Conservation (phyloP, 2,888 invertebrate species). For the Acrobasis suavella region DNA sequence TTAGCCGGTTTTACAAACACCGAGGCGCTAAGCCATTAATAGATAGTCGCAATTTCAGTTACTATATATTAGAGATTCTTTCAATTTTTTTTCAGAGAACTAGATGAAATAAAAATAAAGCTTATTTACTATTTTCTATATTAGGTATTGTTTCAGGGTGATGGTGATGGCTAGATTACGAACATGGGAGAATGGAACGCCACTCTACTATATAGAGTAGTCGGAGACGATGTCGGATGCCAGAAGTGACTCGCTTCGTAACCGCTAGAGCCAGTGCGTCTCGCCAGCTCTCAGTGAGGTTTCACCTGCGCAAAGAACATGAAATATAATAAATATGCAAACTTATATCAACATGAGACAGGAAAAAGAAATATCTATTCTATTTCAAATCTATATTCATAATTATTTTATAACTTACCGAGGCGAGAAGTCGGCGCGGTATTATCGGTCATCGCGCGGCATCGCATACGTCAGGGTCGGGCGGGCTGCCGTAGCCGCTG, state of each 20-base stretch:
- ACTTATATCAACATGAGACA: no score
- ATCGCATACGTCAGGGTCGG: conserved; percentile 85
- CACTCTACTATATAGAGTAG: conserved; percentile 42
- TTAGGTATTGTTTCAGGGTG: conserved; percentile 43
- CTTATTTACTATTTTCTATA: conserved; percentile 36
- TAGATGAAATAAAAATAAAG: conserved; percentile 50
- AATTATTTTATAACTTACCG: conserved; percentile 47
- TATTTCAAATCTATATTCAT: no score
- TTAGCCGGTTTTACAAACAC: conserved; percentile 54
- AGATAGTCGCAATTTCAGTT: conserved; percentile 15
- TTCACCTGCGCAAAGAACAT: conserved; percentile 58
- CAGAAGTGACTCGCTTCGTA: conserved; percentile 39
- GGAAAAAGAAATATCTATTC: no score
- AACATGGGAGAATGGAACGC: conserved; percentile 39
- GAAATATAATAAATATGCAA: conserved; percentile 6
- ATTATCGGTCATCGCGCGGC: conserved; percentile 78
- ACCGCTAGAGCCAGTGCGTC: conserved; percentile 45
- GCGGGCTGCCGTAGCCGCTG: conserved; percentile 89
- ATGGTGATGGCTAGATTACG: conserved; percentile 54
- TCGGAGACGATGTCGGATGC: conserved; percentile 42
- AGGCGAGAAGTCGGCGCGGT: conserved; percentile 75
- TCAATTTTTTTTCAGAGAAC: conserved; percentile 6
- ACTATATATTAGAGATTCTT: conserved; percentile 18
- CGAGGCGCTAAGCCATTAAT: conserved; percentile 28
- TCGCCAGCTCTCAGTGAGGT: conserved; percentile 71